These are phyloP conservation scores for Ailuropoda melanoleuca DNA, from an alignment of 2,113 vertebrate species.

Conservation along the genomic window DNA sequence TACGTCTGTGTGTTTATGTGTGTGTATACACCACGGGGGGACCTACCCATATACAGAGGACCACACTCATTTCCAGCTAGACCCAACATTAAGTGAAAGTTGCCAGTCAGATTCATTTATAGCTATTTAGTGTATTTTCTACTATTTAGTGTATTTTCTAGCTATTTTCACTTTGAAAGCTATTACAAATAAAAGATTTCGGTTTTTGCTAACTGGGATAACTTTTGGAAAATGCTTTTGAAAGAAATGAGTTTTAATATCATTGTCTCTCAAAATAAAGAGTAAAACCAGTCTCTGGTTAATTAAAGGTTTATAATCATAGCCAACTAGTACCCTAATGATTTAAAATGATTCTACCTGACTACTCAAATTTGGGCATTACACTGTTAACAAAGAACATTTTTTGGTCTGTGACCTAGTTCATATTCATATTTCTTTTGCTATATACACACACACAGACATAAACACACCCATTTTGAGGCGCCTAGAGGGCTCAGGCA, in stretches of 20 bases:
- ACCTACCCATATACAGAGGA: background rate
- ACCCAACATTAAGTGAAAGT: background rate
- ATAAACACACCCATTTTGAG: background rate
- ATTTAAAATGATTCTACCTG: background rate
- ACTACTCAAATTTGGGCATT: background rate
- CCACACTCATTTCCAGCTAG: background rate
- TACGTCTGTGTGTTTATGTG: background rate
- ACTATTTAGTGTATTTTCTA: background rate
- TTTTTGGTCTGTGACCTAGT: background rate
- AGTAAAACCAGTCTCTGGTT: background rate
- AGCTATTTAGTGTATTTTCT: background rate
- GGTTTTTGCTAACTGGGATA: background rate
- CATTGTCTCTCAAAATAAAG: background rate
- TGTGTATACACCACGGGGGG: background rate
- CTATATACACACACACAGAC: background rate
- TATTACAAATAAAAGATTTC: background rate
- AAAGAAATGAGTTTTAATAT: background rate
- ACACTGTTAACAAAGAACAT: background rate
- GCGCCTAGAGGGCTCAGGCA: background rate
- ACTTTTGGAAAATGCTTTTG: background rate
- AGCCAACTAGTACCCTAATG: background rate
- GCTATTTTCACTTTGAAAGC: background rate
- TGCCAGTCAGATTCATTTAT: background rate
- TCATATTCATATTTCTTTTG: background rate
- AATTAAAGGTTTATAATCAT: conserved; percentile 35